A percentile compares a stretch with the other conserved stretches of the same genome.
Conservation (phyloP, 2,888 invertebrate genomes). For the Drosophila tanythrix region DNA sequence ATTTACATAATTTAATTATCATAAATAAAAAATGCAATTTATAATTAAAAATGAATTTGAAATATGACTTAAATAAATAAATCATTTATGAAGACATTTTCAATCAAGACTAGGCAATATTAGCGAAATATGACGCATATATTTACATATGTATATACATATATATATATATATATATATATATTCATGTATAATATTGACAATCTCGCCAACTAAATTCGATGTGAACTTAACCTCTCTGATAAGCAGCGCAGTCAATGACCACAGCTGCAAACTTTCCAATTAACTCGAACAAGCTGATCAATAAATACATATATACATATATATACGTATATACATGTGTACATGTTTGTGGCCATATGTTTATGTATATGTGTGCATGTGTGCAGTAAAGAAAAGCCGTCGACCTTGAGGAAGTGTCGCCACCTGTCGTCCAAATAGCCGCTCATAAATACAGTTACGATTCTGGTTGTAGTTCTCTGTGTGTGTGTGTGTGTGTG, state of each 20-base stretch:
- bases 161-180: neutral
- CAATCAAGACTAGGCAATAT: neutral
- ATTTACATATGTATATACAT: neutral
- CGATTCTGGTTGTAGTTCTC: neutral
- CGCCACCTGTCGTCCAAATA: slow-evolving; percentile 24
- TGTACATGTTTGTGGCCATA: neutral
- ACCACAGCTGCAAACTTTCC: neutral
- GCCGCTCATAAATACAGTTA: slow-evolving; percentile 21
- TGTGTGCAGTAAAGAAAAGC: slow-evolving; percentile 8
- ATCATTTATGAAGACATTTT: rapidly evolving
- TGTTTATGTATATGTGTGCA: neutral
- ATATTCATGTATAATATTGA: neutral
- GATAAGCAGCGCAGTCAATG: slow-evolving; percentile 19
- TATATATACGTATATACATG: too few species aligned
- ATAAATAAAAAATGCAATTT: neutral
- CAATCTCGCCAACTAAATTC: neutral
- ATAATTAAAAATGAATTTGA: neutral
- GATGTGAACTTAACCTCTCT: neutral
- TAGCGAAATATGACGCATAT: neutral
- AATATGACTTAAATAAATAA: neutral
- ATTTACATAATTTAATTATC: too few species aligned
- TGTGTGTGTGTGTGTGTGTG: neutral
- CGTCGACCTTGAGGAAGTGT: slow-evolving; percentile 17
- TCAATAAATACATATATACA: neutral
- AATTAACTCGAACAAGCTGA: neutral